A percentile compares a stretch with the other conserved stretches of the same genome.
Evolutionary conservation across 2,113 vertebrate genomes (phyloP).

Genomic region (Glaucomys volans): DNA sequence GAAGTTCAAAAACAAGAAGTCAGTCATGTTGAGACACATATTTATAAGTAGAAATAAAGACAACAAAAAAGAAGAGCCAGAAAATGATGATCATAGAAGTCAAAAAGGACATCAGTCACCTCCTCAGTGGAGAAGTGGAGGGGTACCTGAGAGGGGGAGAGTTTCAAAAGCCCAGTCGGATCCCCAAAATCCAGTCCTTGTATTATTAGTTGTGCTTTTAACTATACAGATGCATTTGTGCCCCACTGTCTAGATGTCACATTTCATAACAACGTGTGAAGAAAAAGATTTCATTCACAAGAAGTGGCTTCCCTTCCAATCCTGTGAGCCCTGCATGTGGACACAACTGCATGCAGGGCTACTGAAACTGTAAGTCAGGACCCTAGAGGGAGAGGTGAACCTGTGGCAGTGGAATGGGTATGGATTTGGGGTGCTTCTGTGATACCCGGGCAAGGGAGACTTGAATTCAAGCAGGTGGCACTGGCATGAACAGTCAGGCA

Average conservation of each 20-base stretch:
- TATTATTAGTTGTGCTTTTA: neutral
- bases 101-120: neutral
- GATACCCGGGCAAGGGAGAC: neutral
- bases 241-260: neutral
- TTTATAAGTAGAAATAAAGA: neutral
- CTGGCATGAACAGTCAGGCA: accelerated
- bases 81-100: neutral
- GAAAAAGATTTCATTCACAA: neutral
- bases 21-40: neutral
- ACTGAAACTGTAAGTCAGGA: neutral
- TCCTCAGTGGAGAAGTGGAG: too few relatives aligned
- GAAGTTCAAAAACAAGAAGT: neutral
- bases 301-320: neutral
- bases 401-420: neutral
- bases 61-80: neutral
- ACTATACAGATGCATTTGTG: neutral
- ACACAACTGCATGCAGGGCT: too few relatives aligned
- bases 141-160: too few relatives aligned
- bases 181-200: neutral
- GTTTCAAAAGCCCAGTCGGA: neutral
- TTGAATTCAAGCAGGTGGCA: neutral
- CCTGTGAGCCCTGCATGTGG: accelerated
- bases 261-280: neutral
- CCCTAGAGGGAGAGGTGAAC: neutral
- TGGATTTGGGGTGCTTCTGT: neutral